These are phyloP conservation scores for Slavum lentiscoides DNA, from an alignment of 2,888 invertebrate genomes.

Conservation along the genomic window DNA sequence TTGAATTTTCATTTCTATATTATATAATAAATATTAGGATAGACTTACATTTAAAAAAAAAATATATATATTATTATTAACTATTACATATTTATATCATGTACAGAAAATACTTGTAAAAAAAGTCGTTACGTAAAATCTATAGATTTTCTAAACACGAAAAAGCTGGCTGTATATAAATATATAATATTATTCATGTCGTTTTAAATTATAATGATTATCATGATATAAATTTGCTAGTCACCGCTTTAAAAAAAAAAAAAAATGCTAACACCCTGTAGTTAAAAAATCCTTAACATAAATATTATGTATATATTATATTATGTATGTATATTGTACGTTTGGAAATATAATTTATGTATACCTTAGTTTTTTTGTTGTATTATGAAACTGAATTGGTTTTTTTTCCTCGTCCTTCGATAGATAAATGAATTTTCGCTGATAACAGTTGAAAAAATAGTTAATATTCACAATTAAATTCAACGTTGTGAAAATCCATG, in stretches of 20 bases:
- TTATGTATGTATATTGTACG: slow-evolving; percentile 5
- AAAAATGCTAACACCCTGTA: slow-evolving; percentile 46
- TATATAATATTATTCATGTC: not conserved
- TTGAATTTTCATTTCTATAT: slow-evolving; percentile 8
- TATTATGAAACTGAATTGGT: not conserved
- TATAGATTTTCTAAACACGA: not conserved
- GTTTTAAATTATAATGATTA: slow-evolving; percentile 19
- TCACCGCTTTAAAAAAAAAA: slow-evolving; percentile 29
- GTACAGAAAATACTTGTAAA: slow-evolving; percentile 26
- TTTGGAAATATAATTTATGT: slow-evolving; percentile 28
- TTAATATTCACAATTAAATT: slow-evolving; percentile 36
- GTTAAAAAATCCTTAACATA: slow-evolving; percentile 23
- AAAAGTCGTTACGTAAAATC: too few species aligned
- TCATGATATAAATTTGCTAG: slow-evolving; percentile 40
- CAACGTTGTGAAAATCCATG: not conserved
- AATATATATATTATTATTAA: not conserved
- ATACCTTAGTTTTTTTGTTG: not conserved
- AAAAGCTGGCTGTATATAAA: not conserved
- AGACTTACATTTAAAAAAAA: too few species aligned
- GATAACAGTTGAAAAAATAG: not conserved
- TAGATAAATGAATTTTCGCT: too few species aligned
- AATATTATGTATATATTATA: not conserved
- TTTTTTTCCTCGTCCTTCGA: not conserved
- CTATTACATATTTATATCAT: not conserved
- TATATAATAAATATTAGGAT: too few species aligned